phyloP scores from a whole-genome alignment of 2,888 invertebrate genomes.

The Drosophila buzzatii region DNA sequence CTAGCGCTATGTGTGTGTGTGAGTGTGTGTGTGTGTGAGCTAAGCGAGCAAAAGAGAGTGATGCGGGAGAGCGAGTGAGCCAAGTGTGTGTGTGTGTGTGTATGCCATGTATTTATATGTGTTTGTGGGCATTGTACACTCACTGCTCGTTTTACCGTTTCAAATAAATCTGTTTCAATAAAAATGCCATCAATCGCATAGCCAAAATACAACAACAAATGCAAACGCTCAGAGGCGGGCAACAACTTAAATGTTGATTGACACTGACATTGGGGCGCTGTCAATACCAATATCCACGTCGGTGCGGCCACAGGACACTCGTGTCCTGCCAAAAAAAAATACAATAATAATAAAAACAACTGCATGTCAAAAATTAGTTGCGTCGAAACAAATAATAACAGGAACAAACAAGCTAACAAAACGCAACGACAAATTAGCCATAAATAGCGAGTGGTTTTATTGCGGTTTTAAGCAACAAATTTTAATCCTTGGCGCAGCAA shows the following conservation, averaged over 20 bases:
- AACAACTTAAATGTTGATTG: constrained; percentile 77
- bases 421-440: constrained; percentile 60
- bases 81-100: neutral
- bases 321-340: neutral
- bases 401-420: neutral
- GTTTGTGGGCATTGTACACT: constrained; percentile 17
- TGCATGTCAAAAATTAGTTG: constrained; percentile 45
- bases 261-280: constrained; percentile 75
- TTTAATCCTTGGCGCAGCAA: constrained; percentile 47
- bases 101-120: neutral
- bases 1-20: too few species aligned
- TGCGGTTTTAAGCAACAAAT: constrained; percentile 43
- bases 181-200: constrained; percentile 70
- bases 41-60: neutral
- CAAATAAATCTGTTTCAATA: constrained; percentile 72
- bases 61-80: neutral
- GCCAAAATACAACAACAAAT: constrained; percentile 45
- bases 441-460: constrained; percentile 32
- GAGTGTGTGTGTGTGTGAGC: constrained; percentile 8
- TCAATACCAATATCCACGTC: constrained; percentile 47
- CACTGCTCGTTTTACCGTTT: constrained; percentile 48
- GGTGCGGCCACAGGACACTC: constrained; percentile 32
- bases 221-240: constrained; percentile 6
- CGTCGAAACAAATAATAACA: constrained; percentile 13
- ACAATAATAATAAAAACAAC: constrained; percentile 2